Evolutionary conservation across 2,113 vertebrate species (phyloP).

Genomic region (Clarias gariepinus): DNA sequence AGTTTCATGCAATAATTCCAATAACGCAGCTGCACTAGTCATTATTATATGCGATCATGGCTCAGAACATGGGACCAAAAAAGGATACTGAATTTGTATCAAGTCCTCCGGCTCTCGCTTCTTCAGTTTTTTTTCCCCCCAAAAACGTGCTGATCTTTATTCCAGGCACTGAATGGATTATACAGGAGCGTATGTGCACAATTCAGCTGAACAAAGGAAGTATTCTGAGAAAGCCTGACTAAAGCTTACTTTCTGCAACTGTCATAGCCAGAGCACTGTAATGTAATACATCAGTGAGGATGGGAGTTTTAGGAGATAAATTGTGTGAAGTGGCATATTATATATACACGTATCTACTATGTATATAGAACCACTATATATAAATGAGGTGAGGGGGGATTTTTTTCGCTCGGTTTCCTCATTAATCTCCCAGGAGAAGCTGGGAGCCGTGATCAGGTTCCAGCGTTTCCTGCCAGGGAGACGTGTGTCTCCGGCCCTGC

Average conservation of each 20-base stretch:
- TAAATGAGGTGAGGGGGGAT: conserved; percentile 53
- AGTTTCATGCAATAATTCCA: not conserved
- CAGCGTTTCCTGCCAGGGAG: conserved; percentile 75
- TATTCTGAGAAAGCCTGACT: conserved; percentile 64
- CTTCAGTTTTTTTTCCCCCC: conserved; percentile 38
- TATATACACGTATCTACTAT: conserved; percentile 26
- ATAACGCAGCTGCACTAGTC: conserved; percentile 16
- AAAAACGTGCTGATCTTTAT: conserved; percentile 63
- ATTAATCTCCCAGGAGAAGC: conserved; percentile 72
- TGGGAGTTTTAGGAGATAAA: conserved; percentile 50
- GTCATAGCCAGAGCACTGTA: conserved; percentile 58
- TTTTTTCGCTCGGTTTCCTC: conserved; percentile 62
- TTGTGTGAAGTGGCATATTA: conserved; percentile 5
- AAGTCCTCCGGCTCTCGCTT: conserved; percentile 55
- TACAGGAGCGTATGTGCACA: conserved; percentile 60
- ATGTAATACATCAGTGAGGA: conserved; percentile 30
- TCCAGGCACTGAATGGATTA: conserved; percentile 68
- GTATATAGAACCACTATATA: conserved; percentile 41
- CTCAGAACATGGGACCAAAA: conserved; percentile 52
- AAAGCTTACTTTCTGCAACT: conserved; percentile 57
- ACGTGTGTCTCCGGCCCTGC: conserved; percentile 70
- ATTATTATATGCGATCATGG: conserved; percentile 44
- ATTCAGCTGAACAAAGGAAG: conserved; percentile 62
- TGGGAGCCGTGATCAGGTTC: conserved; percentile 72
- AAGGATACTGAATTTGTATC: conserved; percentile 64